phyloP scores from a whole-genome alignment of 1,140 invertebrate species.

The Oryzaephilus surinamensis region DNA sequence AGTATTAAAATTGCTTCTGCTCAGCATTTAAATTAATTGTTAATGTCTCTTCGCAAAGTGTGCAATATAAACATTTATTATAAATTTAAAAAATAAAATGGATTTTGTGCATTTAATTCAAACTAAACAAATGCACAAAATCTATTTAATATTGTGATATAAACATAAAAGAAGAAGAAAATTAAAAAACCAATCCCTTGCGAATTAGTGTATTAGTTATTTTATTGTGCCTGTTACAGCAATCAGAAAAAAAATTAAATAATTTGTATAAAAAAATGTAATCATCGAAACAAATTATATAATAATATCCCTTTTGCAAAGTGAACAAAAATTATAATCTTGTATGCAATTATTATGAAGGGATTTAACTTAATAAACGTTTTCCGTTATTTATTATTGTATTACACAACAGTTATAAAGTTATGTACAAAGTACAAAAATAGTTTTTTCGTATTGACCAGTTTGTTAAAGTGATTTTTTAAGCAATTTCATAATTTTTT shows the following conservation, averaged over 20 bases:
- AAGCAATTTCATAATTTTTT: too few relatives aligned
- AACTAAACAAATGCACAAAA: conserved; percentile 15
- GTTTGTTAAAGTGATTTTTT: too few relatives aligned
- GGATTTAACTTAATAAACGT: too few relatives aligned
- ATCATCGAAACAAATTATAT: conserved; percentile 19
- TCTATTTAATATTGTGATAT: conserved; percentile 32
- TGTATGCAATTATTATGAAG: too few relatives aligned
- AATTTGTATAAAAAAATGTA: conserved; percentile 19
- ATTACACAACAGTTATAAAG: too few relatives aligned
- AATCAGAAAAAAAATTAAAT: conserved; percentile 24
- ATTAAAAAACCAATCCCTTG: conserved; percentile 14
- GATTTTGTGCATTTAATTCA: conserved; percentile 19
- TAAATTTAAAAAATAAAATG: conserved; percentile 13
- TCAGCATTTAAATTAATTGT: conserved; percentile 13
- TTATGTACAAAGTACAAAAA: conserved; percentile 25
- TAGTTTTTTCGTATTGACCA: conserved; percentile 24
- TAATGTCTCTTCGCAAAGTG: conserved; percentile 17
- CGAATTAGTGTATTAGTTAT: conserved; percentile 25
- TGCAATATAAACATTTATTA: conserved; percentile 12
- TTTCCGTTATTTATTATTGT: too few relatives aligned
- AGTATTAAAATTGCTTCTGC: conserved; percentile 17
- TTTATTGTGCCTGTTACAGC: conserved; percentile 32
- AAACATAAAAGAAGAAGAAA: too few relatives aligned
- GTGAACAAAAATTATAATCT: too few relatives aligned
- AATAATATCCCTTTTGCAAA: conserved; percentile 11